phyloP scores from a whole-genome alignment of 2,797 vertebrate species.

The Avahi laniger region DNA sequence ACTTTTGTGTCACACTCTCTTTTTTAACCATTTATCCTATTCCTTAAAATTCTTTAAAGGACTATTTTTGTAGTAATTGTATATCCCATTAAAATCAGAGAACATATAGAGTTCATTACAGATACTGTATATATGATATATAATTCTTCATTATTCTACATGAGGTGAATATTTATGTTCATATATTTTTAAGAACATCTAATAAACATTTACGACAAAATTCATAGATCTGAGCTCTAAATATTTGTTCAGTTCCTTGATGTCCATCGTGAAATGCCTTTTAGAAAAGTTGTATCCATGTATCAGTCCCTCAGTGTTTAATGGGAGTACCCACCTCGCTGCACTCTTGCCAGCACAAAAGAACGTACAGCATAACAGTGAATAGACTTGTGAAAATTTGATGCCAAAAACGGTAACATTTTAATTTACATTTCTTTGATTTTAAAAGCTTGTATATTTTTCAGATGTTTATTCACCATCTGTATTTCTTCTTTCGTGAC shows the following conservation, averaged over 20 bases:
- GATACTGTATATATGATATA: neutral
- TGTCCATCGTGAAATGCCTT: neutral
- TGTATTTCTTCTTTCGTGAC: neutral
- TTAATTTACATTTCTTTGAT: neutral
- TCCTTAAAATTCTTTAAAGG: neutral
- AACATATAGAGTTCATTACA: neutral
- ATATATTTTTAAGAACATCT: neutral
- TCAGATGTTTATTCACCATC: neutral
- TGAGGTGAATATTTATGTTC: neutral
- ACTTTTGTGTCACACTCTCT: neutral
- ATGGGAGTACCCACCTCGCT: fast-evolving
- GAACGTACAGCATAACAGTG: neutral
- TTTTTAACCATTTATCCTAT: neutral
- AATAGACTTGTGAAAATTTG: neutral
- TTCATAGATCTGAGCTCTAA: neutral
- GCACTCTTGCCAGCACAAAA: fast-evolving
- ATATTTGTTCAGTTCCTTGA: neutral
- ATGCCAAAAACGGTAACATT: neutral
- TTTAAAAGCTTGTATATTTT: neutral
- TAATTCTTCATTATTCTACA: neutral
- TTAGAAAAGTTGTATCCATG: neutral
- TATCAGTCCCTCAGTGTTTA: neutral
- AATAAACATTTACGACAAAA: neutral
- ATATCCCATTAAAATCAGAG: neutral
- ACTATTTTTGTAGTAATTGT: neutral